Base-by-base conservation (phyloP, 2,113 vertebrate genomes). In the Danionella cerebrum region DNA sequence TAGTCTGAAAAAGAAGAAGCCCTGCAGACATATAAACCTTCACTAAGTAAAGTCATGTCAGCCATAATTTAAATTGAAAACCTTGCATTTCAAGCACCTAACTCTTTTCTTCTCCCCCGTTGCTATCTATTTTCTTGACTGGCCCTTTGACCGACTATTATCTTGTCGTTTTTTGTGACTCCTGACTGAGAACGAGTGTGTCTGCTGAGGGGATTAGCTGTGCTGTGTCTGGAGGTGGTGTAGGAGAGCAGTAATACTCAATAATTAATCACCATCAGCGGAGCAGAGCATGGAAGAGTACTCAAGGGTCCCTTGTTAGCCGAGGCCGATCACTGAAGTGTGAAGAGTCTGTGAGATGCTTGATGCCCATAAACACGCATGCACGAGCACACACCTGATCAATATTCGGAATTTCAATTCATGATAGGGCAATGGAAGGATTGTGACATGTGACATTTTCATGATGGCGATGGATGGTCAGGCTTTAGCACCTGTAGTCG, bases 231-330 rank as follows among this genome's bases (percentile, higher is more conserved):
- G 39, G 54, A 36, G 51, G 62, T 31, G 51, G 51, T 50, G 63
- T 38, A 42, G 53, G 39, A 51, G 31, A 71, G 41, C 55, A 45
- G 64, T 69, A 45, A 33, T 59, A 67, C 73, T 71, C 53, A 75
- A 70, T 67, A 71, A 75, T 71, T 67, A 67, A 71, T 55, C 68
- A 63, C 47, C 59, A 67, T 70, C 62, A 70, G 58, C 65, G 60
- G 53, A 27, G 53, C 22, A 21, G 45, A 16, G 53, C 68, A 57
- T 13, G 38, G 41, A 71, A 36, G 62, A 59, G 60, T 52, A 57
- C 48, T 59, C 63, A 39, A 62, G 72, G 72, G 53, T 74, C 67
- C 48, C 72, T 69, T 70, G 62, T 70, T 74, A 74, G 50, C 54
- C 35, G 39, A 18, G 60, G 44, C 60, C 44, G 68, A 67, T 71